phyloP scores from a whole-genome alignment of 2,113 vertebrate species.

The Embiotoca jacksoni region DNA sequence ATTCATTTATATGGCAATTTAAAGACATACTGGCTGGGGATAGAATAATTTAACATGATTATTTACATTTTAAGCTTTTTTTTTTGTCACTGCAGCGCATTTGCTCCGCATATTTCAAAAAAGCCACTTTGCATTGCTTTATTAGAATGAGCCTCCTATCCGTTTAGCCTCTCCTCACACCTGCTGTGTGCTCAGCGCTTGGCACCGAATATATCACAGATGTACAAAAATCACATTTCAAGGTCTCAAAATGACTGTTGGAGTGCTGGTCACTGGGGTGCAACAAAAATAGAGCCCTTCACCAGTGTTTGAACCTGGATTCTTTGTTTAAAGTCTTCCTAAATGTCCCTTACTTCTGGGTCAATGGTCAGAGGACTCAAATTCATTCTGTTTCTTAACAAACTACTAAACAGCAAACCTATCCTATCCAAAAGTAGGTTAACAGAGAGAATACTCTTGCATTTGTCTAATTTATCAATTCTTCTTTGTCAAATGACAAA shows the following conservation, averaged over 20 bases:
- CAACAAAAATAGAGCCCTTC: not conserved
- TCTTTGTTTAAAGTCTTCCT: not conserved
- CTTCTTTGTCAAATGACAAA: not conserved
- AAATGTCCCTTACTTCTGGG: not conserved
- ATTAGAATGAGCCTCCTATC: not conserved
- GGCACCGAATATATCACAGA: not conserved
- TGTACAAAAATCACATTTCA: not conserved
- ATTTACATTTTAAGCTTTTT: no score
- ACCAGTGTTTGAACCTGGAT: not conserved
- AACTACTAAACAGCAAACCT: not conserved
- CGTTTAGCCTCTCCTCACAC: not conserved
- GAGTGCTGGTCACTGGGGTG: not conserved
- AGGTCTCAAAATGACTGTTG: not conserved
- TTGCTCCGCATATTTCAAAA: no score
- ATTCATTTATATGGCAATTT: no score
- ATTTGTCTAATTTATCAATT: slow-evolving; percentile 6
- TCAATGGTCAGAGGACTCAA: not conserved
- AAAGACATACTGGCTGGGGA: no score
- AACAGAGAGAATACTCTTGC: not conserved
- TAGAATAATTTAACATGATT: no score
- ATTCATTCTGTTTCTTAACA: not conserved
- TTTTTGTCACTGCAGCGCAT: no score
- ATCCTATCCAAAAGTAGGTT: not conserved
- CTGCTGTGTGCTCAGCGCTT: not conserved
- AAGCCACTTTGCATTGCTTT: not conserved